Evolutionary conservation across 2,113 vertebrate species (phyloP), one percentile per base, ranked within the genome.

Genomic region (Camelus dromedarius): DNA sequence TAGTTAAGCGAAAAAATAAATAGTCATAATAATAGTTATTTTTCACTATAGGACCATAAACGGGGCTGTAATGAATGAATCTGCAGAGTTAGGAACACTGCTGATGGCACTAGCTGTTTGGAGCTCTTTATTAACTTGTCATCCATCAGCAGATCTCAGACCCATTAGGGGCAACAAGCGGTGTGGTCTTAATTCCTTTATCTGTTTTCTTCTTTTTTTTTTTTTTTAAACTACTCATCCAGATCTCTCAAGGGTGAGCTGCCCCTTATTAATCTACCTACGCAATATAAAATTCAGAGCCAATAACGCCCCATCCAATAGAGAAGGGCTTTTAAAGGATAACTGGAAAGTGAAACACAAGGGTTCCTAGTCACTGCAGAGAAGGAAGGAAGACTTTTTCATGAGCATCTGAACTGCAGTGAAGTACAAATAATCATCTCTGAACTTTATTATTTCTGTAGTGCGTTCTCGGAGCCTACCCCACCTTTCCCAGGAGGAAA

Each of bases 261-360:
- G 64, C 50, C 66, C 91, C 73, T 91, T 94, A 91, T 93, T 82
- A 97, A 91, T 85, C 93, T 96, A 80, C 77, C 81, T 83, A 19
- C 76, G 52, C 64, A 79, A 38, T 95, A 76, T 91, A 82, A 96
- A 97, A 96, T 95, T 85, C 96, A 96, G 89, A 95, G 94, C 64
- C 85, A 91, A 82, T 91, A 89, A 93, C 13, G 75, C 18, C 38
- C 30, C 14, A 0, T 66, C 81, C 89, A 83, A 73, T 50, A 96
- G 26, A 96, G 46, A 70, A 96, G n/a, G 82, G 26, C 48, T 93
- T 88, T 96, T 93, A 89, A 94, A 97, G 72, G 84, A 79, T 85
- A 91, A 82, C 88, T 89, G 94, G 88, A 97, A 62, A 96, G 38
- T 91, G 85, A 94, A 93, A 48, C 46, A 54, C 38, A 64, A 66